These are phyloP conservation scores for Netelia inedita DNA, from an alignment of 2,888 invertebrate species.

Conservation along the genomic window DNA sequence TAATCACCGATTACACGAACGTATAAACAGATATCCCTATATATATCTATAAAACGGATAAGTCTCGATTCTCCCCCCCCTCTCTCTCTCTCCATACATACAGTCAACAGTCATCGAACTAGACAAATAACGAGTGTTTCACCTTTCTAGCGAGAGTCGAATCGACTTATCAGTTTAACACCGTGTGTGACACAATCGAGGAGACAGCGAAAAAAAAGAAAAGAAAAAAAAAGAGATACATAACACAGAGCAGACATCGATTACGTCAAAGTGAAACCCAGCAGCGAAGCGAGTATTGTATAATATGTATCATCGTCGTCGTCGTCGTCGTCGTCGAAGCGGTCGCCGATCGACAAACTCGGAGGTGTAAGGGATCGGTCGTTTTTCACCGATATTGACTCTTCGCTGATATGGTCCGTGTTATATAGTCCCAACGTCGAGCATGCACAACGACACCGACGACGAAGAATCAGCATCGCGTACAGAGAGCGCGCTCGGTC, in stretches of 20 bases:
- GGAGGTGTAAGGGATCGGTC: neutral
- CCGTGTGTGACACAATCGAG: conserved; percentile 65
- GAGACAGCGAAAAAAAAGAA: conserved; percentile 45
- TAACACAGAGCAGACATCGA: conserved; percentile 55
- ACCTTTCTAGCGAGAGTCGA: conserved; percentile 48
- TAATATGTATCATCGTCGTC: conserved; percentile 66
- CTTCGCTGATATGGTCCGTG: neutral
- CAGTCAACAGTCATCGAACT: neutral
- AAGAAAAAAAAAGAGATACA: conserved; percentile 11
- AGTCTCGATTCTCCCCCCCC: neutral
- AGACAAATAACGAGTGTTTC: conserved; percentile 45
- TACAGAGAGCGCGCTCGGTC: conserved; percentile 29
- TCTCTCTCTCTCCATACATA: neutral
- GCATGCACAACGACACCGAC: neutral
- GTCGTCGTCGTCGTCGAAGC: conserved; percentile 32
- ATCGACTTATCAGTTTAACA: conserved; percentile 30
- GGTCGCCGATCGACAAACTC: neutral
- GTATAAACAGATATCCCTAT: no score
- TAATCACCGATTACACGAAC: no score
- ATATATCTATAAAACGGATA: no score
- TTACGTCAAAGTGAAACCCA: conserved; percentile 78
- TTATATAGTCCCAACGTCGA: neutral
- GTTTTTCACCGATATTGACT: conserved; percentile 55
- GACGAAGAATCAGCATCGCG: conserved; percentile 12
- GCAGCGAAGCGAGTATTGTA: conserved; percentile 71